Percentiles rank a stretch among this genome's conserved stretches.
Conservation (phyloP, 1,140 invertebrate species). For the Magallana gigas region DNA sequence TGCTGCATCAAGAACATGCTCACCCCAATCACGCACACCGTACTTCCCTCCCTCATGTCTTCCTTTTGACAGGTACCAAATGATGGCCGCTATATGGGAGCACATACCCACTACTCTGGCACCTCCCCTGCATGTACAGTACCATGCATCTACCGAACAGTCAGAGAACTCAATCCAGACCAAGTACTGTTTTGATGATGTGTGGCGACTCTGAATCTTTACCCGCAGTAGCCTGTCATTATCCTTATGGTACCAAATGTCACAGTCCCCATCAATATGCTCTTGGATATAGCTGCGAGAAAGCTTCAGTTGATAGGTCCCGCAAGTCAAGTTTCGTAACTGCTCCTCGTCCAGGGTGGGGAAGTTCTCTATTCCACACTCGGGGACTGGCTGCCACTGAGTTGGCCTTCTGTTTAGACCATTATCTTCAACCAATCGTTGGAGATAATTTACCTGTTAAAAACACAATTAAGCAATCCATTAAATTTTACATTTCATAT, state of each 20-base stretch:
- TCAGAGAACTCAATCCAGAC: neutral
- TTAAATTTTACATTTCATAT: too few relatives aligned
- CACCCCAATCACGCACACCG: constrained; percentile 42
- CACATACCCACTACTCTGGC: constrained; percentile 45
- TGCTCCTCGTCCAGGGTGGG: too few relatives aligned
- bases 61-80: constrained; percentile 37
- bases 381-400: too few relatives aligned
- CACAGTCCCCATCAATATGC: neutral
- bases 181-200: neutral
- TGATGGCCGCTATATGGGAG: constrained; percentile 43
- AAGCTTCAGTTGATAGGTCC: constrained; percentile 37
- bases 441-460: too few relatives aligned
- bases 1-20: constrained; percentile 24
- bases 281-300: constrained; percentile 42
- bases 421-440: too few relatives aligned
- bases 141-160: constrained; percentile 15
- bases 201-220: constrained; percentile 43
- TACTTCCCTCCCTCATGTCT: neutral
- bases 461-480: too few relatives aligned
- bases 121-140: constrained; percentile 49
- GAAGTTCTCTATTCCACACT: too few relatives aligned
- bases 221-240: constrained; percentile 3
- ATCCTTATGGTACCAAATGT: constrained; percentile 46
- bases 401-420: too few relatives aligned
- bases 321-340: too few relatives aligned